Conservation (phyloP, 2,113 vertebrate genomes). For the Apaloderma vittatum region DNA sequence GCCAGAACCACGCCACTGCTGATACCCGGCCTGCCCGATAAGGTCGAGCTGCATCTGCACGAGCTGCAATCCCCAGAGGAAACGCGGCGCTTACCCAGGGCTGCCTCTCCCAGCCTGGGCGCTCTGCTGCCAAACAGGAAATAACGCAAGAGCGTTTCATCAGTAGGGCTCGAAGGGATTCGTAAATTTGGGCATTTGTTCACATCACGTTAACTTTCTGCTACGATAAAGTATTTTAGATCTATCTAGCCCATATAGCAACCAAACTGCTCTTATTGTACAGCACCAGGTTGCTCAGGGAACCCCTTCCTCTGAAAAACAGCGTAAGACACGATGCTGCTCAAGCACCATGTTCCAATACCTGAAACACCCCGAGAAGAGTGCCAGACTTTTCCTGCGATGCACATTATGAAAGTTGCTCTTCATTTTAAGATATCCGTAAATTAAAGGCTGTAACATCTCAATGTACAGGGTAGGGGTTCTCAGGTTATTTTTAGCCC, state of each 20-base stretch:
- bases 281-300: accelerated
- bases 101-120: background rate
- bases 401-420: accelerated
- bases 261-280: background rate
- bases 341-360: accelerated
- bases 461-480: background rate
- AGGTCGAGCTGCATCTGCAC: background rate
- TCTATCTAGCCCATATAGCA: background rate
- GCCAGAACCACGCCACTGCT: accelerated
- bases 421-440: background rate
- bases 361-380: accelerated
- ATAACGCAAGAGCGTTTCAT: accelerated
- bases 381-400: background rate
- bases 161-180: background rate
- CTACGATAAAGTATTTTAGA: background rate
- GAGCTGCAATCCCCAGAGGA: background rate
- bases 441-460: background rate
- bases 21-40: background rate
- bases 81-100: accelerated
- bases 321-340: accelerated
- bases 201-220: background rate
- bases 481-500: background rate
- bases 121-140: background rate
- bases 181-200: too few species aligned
- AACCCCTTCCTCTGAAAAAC: background rate